phyloP scores from a whole-genome alignment of 1,140 invertebrate genomes.

The Anastatus disparis region DNA sequence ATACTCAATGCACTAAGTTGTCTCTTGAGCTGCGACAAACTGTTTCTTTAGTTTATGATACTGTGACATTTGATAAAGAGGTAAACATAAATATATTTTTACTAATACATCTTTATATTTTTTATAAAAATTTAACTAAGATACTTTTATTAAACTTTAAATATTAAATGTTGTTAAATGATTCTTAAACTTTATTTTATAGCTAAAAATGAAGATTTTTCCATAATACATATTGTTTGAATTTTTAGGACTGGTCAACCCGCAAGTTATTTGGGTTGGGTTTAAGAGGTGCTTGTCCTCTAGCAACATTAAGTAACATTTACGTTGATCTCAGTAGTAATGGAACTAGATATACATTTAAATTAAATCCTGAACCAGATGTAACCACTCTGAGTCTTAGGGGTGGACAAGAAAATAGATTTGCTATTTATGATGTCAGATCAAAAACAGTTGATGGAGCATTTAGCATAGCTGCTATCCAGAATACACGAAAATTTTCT shows the following conservation, averaged over 20 bases:
- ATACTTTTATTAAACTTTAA: not conserved
- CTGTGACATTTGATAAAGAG: slow-evolving; percentile 59
- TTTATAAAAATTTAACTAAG: not conserved
- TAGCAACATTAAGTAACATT: slow-evolving; percentile 81
- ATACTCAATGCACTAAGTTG: slow-evolving; percentile 72
- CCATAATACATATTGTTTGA: slow-evolving; percentile 5
- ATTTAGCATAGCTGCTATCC: slow-evolving; percentile 76
- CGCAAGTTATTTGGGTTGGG: slow-evolving; percentile 87
- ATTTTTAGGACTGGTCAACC: slow-evolving; percentile 82
- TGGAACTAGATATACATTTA: slow-evolving; percentile 67
- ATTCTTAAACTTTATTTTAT: not conserved
- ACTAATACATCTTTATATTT: not conserved
- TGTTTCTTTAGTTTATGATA: slow-evolving; percentile 88
- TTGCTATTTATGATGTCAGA: slow-evolving; percentile 77
- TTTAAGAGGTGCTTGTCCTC: slow-evolving; percentile 80
- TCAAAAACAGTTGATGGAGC: slow-evolving; percentile 64
- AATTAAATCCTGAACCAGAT: slow-evolving; percentile 70
- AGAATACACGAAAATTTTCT: slow-evolving; percentile 63
- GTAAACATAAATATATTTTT: slow-evolving; percentile 41
- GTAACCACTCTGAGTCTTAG: slow-evolving; percentile 70
- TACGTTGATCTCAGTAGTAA: slow-evolving; percentile 85
- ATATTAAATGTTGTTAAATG: not conserved
- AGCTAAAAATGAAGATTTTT: not conserved
- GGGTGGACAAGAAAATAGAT: slow-evolving; percentile 73
- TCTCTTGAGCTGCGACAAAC: slow-evolving; percentile 84